Evolutionary conservation across 2,888 invertebrate genomes (phyloP), one percentile per base, ranked within the genome.

Genomic region (Aradus depressus): DNA sequence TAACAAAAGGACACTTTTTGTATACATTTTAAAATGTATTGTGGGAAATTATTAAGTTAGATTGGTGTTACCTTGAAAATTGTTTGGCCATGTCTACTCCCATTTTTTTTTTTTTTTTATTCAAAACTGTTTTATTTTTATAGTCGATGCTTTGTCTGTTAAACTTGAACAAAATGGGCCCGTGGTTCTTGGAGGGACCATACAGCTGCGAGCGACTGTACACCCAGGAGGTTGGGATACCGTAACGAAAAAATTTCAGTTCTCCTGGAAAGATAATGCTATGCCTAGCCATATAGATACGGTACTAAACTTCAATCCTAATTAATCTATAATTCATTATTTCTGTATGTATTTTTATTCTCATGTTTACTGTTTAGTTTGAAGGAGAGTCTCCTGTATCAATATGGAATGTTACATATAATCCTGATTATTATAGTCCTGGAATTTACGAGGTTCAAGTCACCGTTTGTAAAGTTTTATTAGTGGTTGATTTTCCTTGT

Each of bases 151-250:
- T 22, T 71, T 70, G 58, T 53, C 63, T 58, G 70, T 83, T 39
- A 66, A 68, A 50, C 64, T 86, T 56, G 68, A 69, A 10, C 75
- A 75, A 56, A 74, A 81, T 66, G 79, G 80, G 6, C 80, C 82
- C 41, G 76, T 79, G n/a, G 78, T 86, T 14, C 68, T 76, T 48
- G 88, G 86, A 19, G 80, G 80, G 3, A 78, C 75, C 45, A 73
- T 86, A 35, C 79, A 78, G 56, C 81, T 88, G 63, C 75, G 67
- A 58, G 82, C 80, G 16, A 72, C n/a, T n/a, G n/a, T n/a, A n/a
- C n/a, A n/a, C n/a, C n/a, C n/a, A n/a, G n/a, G n/a, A n/a, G n/a
- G n/a, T n/a, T n/a, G n/a, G n/a, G n/a, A n/a, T n/a, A n/a, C n/a
- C n/a, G n/a, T n/a, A n/a, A n/a, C n/a, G n/a, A n/a, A n/a, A n/a